phyloP scores from a whole-genome alignment of 2,113 vertebrate species.

The Anguilla rostrata region DNA sequence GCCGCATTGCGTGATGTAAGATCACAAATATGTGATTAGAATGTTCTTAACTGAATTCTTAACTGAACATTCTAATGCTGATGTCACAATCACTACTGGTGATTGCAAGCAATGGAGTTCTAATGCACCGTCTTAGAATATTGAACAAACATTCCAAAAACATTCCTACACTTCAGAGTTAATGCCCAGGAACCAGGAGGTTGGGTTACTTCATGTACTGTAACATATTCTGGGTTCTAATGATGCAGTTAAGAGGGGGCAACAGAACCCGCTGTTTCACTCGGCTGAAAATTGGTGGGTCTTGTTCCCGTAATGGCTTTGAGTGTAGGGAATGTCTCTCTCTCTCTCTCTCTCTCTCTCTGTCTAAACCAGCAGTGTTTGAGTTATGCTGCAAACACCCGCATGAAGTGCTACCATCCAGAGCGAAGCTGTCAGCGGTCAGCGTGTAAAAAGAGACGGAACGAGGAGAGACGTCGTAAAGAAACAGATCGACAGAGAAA shows the following conservation, averaged over 20 bases:
- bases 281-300: not conserved
- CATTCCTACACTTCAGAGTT: too few species aligned
- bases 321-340: not conserved
- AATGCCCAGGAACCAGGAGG: constrained; percentile 24
- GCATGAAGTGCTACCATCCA: constrained; percentile 6
- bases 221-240: constrained; percentile 35
- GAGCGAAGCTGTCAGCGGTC: not conserved
- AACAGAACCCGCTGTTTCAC: not conserved
- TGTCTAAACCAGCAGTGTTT: not conserved
- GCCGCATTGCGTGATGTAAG: too few species aligned
- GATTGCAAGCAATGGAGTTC: too few species aligned
- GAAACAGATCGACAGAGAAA: not conserved
- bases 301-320: not conserved
- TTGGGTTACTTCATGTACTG: constrained; percentile 37
- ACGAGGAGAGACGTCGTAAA: not conserved
- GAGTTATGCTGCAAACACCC: not conserved
- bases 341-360: not conserved
- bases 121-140: too few species aligned
- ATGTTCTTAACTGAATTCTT: too few species aligned
- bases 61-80: too few species aligned
- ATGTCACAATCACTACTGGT: too few species aligned
- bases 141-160: too few species aligned
- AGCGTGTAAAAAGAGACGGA: not conserved
- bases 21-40: too few species aligned
- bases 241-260: constrained; percentile 26